Evolutionary conservation across 2,797 vertebrate genomes (phyloP).

Genomic region (Coregonus sp.): DNA sequence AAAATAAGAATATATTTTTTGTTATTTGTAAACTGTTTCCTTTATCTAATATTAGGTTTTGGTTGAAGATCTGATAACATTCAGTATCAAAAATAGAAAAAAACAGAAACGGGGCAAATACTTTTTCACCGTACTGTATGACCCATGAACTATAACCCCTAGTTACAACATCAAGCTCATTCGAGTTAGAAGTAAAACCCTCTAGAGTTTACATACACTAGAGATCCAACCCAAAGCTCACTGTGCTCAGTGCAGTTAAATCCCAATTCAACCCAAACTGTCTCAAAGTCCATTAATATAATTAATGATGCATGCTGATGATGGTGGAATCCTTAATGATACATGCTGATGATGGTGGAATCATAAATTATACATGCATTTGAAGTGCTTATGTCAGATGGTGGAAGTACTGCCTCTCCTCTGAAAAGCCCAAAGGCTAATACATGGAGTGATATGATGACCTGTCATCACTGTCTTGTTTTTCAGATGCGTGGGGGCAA

Average conservation of each 20-base stretch:
- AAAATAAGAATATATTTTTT: too few species aligned
- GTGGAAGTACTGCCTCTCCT: conserved; percentile 7
- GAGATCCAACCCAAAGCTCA: not conserved
- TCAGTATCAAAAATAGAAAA: too few species aligned
- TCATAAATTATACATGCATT: not conserved
- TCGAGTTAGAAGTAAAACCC: not conserved
- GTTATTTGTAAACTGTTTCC: too few species aligned
- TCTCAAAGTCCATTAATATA: not conserved
- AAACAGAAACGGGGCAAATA: too few species aligned
- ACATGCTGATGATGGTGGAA: not conserved
- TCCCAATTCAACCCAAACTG: not conserved
- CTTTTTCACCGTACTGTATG: too few species aligned
- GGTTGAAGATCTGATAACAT: too few species aligned
- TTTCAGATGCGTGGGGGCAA: conserved; percentile 91
- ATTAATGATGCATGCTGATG: conserved; percentile 4
- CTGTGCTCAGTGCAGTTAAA: not conserved
- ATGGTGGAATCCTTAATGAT: not conserved
- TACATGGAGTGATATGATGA: not conserved
- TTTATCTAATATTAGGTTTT: too few species aligned
- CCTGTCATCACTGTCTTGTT: conserved; percentile 24
- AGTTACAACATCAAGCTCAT: not conserved
- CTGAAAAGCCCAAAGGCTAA: not conserved
- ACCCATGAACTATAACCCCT: not conserved
- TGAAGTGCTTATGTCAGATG: not conserved
- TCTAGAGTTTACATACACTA: not conserved